A percentile compares a stretch with the other conserved stretches of the same genome.
These are phyloP conservation scores for Cryptocephalus moraei DNA, from an alignment of 2,888 invertebrate species.

Conservation along the genomic window DNA sequence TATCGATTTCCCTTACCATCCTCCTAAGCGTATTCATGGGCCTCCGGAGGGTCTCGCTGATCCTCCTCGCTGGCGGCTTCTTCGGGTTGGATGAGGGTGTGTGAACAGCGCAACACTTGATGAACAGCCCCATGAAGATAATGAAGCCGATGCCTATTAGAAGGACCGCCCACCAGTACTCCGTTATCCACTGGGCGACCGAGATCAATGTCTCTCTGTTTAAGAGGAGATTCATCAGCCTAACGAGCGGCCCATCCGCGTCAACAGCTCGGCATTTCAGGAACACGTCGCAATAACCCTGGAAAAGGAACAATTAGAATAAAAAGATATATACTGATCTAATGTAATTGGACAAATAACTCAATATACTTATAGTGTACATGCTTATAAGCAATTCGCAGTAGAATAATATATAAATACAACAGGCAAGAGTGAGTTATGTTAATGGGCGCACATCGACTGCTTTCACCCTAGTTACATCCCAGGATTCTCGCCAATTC, in stretches of 20 bases:
- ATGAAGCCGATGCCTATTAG: constrained; percentile 85
- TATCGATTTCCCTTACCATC: constrained; percentile 50
- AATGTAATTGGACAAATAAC: no score
- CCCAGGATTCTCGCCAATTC: no score
- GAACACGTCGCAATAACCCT: constrained; percentile 99
- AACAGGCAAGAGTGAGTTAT: no score
- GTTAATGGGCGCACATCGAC: no score
- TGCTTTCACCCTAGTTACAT: no score
- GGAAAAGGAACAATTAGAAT: constrained; percentile 16
- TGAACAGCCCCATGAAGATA: constrained; percentile 94
- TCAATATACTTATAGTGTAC: no score
- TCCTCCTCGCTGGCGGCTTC: constrained; percentile 85
- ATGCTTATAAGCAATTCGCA: no score
- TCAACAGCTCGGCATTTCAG: constrained; percentile 97
- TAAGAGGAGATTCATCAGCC: constrained; percentile 90
- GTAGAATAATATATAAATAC: no score
- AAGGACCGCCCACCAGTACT: constrained; percentile 92
- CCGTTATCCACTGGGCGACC: constrained; percentile 89
- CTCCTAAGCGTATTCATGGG: constrained; percentile 86
- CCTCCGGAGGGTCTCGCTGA: constrained; percentile 82
- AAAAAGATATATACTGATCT: no score
- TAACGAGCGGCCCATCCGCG: constrained; percentile 94
- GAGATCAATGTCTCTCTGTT: constrained; percentile 81
- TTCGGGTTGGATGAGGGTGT: constrained; percentile 99
- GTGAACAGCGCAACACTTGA: constrained; percentile 99